Evolutionary conservation across 1,140 invertebrate species (phyloP), one percentile per base, ranked within the genome.

Genomic region (Parapsyche elsis): DNA sequence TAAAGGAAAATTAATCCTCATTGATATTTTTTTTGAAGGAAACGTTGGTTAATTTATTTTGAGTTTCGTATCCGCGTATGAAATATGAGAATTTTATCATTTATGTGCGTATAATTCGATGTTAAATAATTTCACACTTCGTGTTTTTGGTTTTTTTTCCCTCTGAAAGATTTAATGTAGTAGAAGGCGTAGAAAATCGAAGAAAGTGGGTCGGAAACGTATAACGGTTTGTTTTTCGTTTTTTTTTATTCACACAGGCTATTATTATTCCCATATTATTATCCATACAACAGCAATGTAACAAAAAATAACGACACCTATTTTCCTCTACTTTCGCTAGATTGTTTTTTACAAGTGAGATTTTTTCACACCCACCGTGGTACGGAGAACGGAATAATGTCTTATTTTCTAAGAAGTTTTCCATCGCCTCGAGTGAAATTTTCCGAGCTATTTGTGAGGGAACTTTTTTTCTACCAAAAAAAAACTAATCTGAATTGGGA

Each of bases 261-360:
- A 75, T 75, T 75, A 75, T 75, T 75, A 57, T 77, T 77, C 44
- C 49, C 59, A 64, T 77, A 77, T 77, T 77, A 77, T 77, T 76
- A 45, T 77, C 59, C 46, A 26, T 77, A 77, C 53, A 59, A 77
- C 30, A 77, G 49, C 75, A 64, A 59, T 45, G 75, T 64, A 77
- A 77, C 75, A 77, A 77, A 77, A 77, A 77, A 77, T 77, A 77
- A 77, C 61, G 75, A 77, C 75, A 77, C 75, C 75, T 77, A 77
- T 77, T 64, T 77, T 64, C 75, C 23, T 61, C 53, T 67, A 64
- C 59, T 61, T 77, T 77, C 57, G 30, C 59, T 77, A 77, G 75
- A 64, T 77, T 77, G 75, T 77, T 61, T 77, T 77, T 77, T 77
- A 75, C 45, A 57, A 57, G 49, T 53, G 73, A 26, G 23, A 24